Evolutionary conservation across 2,888 invertebrate species (phyloP), one percentile per base, ranked within the genome.

Genomic region (Penaeus monodon): DNA sequence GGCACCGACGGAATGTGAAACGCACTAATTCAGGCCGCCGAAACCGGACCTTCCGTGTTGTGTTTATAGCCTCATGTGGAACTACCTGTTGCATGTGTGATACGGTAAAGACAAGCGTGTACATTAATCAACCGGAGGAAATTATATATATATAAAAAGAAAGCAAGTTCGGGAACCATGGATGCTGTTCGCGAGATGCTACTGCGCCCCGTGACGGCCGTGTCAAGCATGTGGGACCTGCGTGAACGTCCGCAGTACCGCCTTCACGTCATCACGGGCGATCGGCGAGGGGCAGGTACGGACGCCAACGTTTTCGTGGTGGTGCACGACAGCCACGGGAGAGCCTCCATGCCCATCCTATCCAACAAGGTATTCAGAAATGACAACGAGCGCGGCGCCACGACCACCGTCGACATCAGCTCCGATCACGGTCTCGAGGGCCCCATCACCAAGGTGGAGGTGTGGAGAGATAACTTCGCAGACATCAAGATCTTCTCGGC

Each of bases 191-290:
- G 83, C 1, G 63, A 83, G 22, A 65, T 29, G 64, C 22, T 83
- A 22, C n/a, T 63, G 12, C 29, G 38, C 14, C 24, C 63, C 6
- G 27, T 29, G 29, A 63, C 68, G 10, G 33, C n/a, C 6, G 27
- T 66, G 4, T 14, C 33, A n/a, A 27, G 49, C 0, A 22, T 33
- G 70, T 20, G 33, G 8, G 77, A 57, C 57, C 17, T 57, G 57
- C 57, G 57, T 20, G 57, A 57, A 3, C 57, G n/a, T 8, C 70
- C 44, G 29, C 57, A 74, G 49, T 87, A 87, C 63, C 86, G 88
- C 29, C 91, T 93, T 10, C 92, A 92, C 88, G 92, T 93, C 8
- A 91, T 91, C 64, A 93, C 93, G 0, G 93, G 93, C 0, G 93
- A 93, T 89, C 91, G 91, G 38, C 92, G 92, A 87, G 91, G 91